A percentile compares a stretch with the other conserved stretches of the same genome.
phyloP scores from a whole-genome alignment of 1,140 invertebrate genomes.

The Adoxophyes honmai region DNA sequence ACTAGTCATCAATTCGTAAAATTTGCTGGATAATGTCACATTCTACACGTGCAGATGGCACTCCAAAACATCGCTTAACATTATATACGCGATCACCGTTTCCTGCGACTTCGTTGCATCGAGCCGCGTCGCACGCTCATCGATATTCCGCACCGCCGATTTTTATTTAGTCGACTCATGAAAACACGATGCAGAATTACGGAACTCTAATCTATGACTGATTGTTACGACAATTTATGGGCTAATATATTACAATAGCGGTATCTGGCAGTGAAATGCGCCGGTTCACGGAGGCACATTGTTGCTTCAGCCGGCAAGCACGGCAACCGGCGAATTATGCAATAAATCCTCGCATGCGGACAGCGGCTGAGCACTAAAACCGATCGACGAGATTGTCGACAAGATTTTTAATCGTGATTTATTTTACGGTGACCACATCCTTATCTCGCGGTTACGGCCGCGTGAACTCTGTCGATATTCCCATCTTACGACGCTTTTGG shows the following conservation, averaged over 20 bases:
- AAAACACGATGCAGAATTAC: slow-evolving; percentile 15
- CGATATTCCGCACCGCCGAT: background rate
- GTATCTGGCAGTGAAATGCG: slow-evolving; percentile 28
- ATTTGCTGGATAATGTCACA: too few relatives aligned
- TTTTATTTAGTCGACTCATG: slow-evolving; percentile 13
- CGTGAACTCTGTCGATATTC: background rate
- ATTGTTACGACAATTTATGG: slow-evolving; percentile 36
- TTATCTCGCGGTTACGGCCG: background rate
- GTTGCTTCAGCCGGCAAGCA: slow-evolving; percentile 18
- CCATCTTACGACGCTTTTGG: background rate
- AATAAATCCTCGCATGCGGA: slow-evolving; percentile 23
- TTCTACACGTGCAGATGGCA: too few relatives aligned
- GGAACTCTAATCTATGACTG: slow-evolving; percentile 24
- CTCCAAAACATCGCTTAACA: too few relatives aligned
- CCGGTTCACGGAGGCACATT: slow-evolving; percentile 21
- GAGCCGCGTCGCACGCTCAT: background rate
- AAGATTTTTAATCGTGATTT: slow-evolving; percentile 18
- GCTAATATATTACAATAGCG: slow-evolving; percentile 34
- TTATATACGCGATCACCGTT: background rate
- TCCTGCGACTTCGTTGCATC: background rate
- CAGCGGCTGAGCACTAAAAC: slow-evolving; percentile 8
- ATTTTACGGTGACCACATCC: slow-evolving; percentile 11
- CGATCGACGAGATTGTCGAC: slow-evolving; percentile 6
- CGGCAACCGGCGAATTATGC: slow-evolving; percentile 18
- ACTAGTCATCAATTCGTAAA: too few relatives aligned